These are phyloP conservation scores for Poicephalus meyeri DNA, from an alignment of 2,113 vertebrate species.

Conservation along the genomic window DNA sequence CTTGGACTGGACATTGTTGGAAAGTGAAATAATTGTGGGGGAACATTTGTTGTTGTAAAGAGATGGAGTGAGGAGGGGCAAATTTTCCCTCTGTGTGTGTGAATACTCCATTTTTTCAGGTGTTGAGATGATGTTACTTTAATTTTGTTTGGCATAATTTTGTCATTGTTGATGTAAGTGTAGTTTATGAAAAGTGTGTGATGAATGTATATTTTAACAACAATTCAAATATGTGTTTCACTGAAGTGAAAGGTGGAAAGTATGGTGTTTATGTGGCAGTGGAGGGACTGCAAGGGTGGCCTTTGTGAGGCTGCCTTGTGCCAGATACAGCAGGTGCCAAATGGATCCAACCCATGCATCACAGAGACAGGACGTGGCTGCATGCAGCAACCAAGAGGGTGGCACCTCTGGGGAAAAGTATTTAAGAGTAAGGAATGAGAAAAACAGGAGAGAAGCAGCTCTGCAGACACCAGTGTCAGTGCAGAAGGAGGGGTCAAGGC, in stretches of 20 bases:
- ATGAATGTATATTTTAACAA: background rate
- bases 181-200: background rate
- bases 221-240: background rate
- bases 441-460: background rate
- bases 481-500: background rate
- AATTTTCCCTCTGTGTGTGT: background rate
- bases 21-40: background rate
- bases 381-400: rapidly evolving
- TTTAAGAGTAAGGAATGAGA: background rate
- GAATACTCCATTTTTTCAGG: background rate
- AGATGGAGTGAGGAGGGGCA: background rate
- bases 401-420: rapidly evolving
- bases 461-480: background rate
- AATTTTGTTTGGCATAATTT: background rate
- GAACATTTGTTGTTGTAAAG: background rate
- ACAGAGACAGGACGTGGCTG: background rate
- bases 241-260: background rate
- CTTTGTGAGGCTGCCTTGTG: rapidly evolving
- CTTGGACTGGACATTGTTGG: background rate
- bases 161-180: background rate
- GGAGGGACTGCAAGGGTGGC: background rate
- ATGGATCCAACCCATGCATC: rapidly evolving
- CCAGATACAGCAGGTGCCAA: rapidly evolving
- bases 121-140: background rate
- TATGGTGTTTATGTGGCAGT: background rate